Conservation (phyloP, 2,797 vertebrate genomes). For the Falco cherrug region DNA sequence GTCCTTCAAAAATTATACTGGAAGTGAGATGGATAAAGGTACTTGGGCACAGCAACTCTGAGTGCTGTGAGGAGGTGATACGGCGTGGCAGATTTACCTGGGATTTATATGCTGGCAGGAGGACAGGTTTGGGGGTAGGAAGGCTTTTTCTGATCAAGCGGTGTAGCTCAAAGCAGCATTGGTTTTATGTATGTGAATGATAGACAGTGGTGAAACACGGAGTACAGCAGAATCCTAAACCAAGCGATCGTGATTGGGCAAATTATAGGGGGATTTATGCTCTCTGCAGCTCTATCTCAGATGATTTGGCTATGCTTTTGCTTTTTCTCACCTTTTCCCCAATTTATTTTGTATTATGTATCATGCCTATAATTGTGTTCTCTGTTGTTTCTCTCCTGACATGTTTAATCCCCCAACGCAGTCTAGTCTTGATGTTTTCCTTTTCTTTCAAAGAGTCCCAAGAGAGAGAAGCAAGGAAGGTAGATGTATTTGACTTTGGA, state of each 20-base stretch:
- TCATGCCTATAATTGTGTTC: slow-evolving; percentile 47
- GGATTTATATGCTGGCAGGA: slow-evolving; percentile 34
- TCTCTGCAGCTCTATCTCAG: background rate
- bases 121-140: background rate
- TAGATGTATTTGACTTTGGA: slow-evolving; percentile 67
- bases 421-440: slow-evolving; percentile 62
- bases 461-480: slow-evolving; percentile 44
- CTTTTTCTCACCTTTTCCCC: background rate
- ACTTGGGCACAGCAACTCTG: background rate
- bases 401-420: slow-evolving; percentile 48
- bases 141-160: background rate
- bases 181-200: background rate
- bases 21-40: background rate
- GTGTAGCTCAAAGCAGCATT: background rate
- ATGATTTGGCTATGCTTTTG: background rate
- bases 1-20: background rate
- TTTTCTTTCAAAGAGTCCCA: slow-evolving; percentile 62
- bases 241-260: background rate
- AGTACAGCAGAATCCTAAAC: slow-evolving; percentile 3
- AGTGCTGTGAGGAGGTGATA: background rate
- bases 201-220: background rate
- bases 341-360: slow-evolving; percentile 52
- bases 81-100: background rate
- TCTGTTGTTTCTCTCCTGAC: slow-evolving; percentile 59
- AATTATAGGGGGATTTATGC: slow-evolving; percentile 14